Evolutionary conservation across 2,797 vertebrate species (phyloP), one percentile per base, ranked within the genome.

Genomic region (Anomalospiza imberbis): DNA sequence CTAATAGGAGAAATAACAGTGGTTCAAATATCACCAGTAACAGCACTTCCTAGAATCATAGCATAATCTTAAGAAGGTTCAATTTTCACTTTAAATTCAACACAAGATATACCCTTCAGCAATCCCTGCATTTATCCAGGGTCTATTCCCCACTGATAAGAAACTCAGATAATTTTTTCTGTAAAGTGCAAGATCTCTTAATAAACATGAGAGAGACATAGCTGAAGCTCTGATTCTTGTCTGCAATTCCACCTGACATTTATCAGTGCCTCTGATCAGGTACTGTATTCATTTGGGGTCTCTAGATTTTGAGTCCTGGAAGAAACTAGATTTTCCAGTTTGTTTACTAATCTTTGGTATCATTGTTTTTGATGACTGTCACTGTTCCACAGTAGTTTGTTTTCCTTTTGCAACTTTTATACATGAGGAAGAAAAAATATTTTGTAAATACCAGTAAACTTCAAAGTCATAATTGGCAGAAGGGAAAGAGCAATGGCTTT

Each of bases 71-170:
- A 85, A 66, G 48, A 89, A 93, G 71, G 58, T 54, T 84, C 32
- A 62, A 58, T 82, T 94, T 90, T 90, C 51, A 86, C 48, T 91
- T 94, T 76, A 77, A 94, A 77, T 90, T 76, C 60, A 89, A 67
- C 62, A 32, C 11, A 54, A 79, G 68, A 24, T 36, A 44, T 67
- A 42, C 74, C 57, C 71, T 90, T 72, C 68, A 91, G 44, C 75
- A 91, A 87, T 91, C 45, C 13, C n/a, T 80, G 31, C 45, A 63
- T 75, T 83, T 77, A 83, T 61, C n/a, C 9, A 48, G n/a, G n/a
- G 14, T 83, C 71, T 67, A 73, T 91, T 96, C 58, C 92, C 45
- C 29, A 70, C 40, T 75, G 86, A 62, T 68, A 94, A 96, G 82
- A 84, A 88, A 74, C 55, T 45, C 54, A 44, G 45, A 44, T 29